A percentile compares a stretch with the other conserved stretches of the same genome.
Conservation (phyloP, 2,888 invertebrate genomes). For the Shargacucullia verbasci region DNA sequence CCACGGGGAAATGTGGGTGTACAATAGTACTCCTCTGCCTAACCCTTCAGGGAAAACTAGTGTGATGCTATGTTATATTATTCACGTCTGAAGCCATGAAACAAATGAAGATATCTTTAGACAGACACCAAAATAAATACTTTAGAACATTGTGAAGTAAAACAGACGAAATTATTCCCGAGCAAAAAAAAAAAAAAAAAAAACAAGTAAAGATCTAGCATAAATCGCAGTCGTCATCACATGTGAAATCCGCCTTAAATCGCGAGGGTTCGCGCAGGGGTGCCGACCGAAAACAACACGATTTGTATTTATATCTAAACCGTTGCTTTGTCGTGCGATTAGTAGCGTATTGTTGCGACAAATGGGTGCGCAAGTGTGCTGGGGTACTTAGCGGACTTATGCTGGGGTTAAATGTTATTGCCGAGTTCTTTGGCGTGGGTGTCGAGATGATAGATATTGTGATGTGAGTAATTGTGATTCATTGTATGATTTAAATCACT, state of each 20-base stretch:
- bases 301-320: conserved; percentile 87
- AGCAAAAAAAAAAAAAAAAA: no score
- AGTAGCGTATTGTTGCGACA: conserved; percentile 78
- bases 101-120: no score
- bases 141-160: no score
- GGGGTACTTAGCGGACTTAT: conserved; percentile 65
- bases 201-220: background rate
- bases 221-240: conserved; percentile 28
- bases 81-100: no score
- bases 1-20: no score
- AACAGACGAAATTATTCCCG: no score
- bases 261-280: conserved; percentile 65
- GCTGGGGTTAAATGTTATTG: conserved; percentile 57
- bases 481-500: conserved; percentile 11
- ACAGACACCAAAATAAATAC: no score
- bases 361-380: conserved; percentile 74
- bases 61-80: no score
- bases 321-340: conserved; percentile 86
- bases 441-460: conserved; percentile 31
- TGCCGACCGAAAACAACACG: conserved; percentile 86
- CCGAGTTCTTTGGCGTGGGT: conserved; percentile 46
- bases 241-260: conserved; percentile 50
- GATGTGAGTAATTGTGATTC: conserved; percentile 28
- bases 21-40: no score
- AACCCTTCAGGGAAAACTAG: no score